Conservation (phyloP, 2,113 vertebrate genomes). For the Seriola rivoliana region DNA sequence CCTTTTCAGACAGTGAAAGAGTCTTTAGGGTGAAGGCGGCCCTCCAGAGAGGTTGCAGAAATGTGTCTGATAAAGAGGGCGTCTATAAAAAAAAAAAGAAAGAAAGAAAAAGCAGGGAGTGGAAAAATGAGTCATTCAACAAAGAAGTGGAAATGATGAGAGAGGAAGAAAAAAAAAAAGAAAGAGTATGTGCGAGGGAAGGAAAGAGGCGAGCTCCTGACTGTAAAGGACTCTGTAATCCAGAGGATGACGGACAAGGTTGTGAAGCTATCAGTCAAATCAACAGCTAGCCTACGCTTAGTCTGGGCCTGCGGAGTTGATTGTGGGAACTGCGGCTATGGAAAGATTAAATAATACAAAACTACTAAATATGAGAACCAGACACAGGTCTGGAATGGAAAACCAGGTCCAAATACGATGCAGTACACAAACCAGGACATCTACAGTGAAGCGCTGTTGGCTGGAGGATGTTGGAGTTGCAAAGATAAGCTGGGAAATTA, state of each 20-base stretch:
- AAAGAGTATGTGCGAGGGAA: slow-evolving; percentile 20
- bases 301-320: slow-evolving; percentile 26
- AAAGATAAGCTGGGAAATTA: slow-evolving; percentile 2
- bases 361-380: slow-evolving; percentile 54
- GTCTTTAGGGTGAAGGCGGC: slow-evolving; percentile 27
- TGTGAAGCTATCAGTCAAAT: slow-evolving; percentile 42
- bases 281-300: slow-evolving; percentile 47
- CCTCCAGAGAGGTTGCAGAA: slow-evolving; percentile 39
- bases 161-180: slow-evolving; percentile 30
- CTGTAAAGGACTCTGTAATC: slow-evolving; percentile 30
- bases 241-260: slow-evolving; percentile 21
- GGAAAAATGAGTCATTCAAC: slow-evolving; percentile 62
- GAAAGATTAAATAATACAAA: slow-evolving; percentile 50
- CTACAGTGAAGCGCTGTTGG: slow-evolving; percentile 16
- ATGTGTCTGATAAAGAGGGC: slow-evolving; percentile 50
- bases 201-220: slow-evolving; percentile 28
- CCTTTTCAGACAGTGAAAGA: slow-evolving; percentile 57
- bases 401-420: slow-evolving; percentile 1
- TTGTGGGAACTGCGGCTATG: slow-evolving; percentile 44
- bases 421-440: slow-evolving; percentile 24
- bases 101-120: slow-evolving; percentile 26
- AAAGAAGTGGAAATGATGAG: slow-evolving; percentile 57
- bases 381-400: slow-evolving; percentile 37
- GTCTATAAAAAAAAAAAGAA: slow-evolving; percentile 31
- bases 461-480: neutral